phyloP scores from a whole-genome alignment of 2,797 vertebrate genomes.

The Glyptemys insculpta region DNA sequence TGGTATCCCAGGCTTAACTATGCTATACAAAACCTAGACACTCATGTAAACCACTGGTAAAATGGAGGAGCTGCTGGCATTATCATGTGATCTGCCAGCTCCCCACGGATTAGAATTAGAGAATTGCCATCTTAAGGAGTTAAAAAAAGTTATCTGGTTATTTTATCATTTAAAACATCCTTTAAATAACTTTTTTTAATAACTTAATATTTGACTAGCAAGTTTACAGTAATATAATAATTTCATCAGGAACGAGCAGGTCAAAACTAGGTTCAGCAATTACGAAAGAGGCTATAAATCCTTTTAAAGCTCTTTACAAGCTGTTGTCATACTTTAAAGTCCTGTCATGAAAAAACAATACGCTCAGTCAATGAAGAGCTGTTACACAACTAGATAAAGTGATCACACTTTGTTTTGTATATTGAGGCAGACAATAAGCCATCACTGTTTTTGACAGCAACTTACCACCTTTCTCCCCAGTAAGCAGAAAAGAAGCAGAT shows the following conservation, averaged over 20 bases:
- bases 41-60: not conserved
- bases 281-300: not conserved
- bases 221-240: not conserved
- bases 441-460: not conserved
- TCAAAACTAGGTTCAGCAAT: not conserved
- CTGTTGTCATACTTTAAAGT: not conserved
- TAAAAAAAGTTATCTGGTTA: not conserved
- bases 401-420: not conserved
- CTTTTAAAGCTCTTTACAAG: not conserved
- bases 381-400: not conserved
- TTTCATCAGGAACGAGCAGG: not conserved
- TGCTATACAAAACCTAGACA: not conserved
- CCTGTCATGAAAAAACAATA: not conserved
- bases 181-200: not conserved
- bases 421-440: accelerated
- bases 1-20: not conserved
- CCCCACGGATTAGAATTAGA: not conserved
- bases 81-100: not conserved
- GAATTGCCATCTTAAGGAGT: not conserved
- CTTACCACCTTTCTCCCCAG: slow-evolving; percentile 91
- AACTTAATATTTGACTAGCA: not conserved
- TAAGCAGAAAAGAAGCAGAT: slow-evolving; percentile 94
- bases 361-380: not conserved
- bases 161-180: not conserved
- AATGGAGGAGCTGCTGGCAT: not conserved